Percentiles rank a stretch among this genome's conserved stretches.
Conservation (phyloP, 2,797 vertebrate species). For the Micrastur ruficollis region DNA sequence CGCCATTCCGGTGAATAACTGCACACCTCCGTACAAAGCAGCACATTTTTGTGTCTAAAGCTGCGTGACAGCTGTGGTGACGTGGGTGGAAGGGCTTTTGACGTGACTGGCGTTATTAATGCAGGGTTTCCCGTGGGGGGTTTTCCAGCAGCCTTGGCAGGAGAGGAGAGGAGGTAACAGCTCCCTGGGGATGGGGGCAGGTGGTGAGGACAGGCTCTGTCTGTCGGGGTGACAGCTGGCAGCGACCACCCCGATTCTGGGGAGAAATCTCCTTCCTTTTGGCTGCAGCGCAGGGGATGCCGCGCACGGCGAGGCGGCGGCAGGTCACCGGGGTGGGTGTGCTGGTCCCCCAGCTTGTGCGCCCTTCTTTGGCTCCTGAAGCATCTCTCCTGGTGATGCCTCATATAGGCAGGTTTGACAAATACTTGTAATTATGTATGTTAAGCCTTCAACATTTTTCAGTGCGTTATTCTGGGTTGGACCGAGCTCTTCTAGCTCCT, state of each 20-base stretch:
- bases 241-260: rapidly evolving
- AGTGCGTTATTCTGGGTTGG: not conserved
- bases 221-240: not conserved
- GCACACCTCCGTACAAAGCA: not conserved
- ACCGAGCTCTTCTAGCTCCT: not conserved
- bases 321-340: not conserved
- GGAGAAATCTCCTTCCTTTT: not conserved
- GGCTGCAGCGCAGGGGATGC: not conserved
- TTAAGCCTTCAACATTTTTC: not conserved
- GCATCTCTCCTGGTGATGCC: not conserved
- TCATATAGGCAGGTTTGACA: not conserved
- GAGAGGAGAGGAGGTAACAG: not conserved
- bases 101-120: not conserved
- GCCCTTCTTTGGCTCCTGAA: not conserved
- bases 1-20: no score
- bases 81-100: not conserved
- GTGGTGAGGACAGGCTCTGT: not conserved
- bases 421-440: not conserved
- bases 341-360: not conserved
- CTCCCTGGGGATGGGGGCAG: not conserved
- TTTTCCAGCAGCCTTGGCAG: not conserved
- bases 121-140: not conserved
- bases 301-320: rapidly evolving
- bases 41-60: rapidly evolving
- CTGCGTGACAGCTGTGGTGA: not conserved